Conservation (phyloP, 2,888 invertebrate genomes). For the Sinodicranocentrus sp. region DNA sequence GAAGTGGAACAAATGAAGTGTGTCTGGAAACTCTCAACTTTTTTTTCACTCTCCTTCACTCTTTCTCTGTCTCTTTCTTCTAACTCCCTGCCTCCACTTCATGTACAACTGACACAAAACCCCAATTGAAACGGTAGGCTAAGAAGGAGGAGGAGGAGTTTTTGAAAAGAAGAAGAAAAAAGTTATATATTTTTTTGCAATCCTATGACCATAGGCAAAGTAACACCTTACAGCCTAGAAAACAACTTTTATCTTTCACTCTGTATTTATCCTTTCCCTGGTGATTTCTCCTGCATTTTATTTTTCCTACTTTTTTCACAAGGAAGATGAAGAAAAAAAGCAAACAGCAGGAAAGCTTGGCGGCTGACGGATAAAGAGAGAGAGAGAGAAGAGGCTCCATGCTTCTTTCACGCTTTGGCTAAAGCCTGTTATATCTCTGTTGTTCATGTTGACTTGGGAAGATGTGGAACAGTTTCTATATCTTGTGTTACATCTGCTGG, state of each 20-base stretch:
- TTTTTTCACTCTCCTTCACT: too few relatives aligned
- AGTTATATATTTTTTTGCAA: background rate
- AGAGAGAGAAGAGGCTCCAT: conserved; percentile 41
- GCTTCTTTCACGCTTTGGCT: conserved; percentile 9
- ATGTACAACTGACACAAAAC: too few relatives aligned
- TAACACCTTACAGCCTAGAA: conserved; percentile 36
- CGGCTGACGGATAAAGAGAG: conserved; percentile 33
- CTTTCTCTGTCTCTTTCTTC: too few relatives aligned
- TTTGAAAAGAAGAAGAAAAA: background rate
- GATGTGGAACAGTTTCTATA: conserved; percentile 24
- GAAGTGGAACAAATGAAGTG: conserved; percentile 2
- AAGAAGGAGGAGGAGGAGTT: background rate
- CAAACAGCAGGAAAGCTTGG: conserved; percentile 26
- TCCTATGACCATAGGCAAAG: conserved; percentile 20
- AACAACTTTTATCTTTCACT: conserved; percentile 41
- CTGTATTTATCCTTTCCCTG: conserved; percentile 35
- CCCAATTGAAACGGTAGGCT: background rate
- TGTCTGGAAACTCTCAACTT: background rate
- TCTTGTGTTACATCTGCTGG: conserved; percentile 46
- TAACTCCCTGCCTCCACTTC: too few relatives aligned
- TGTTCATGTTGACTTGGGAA: conserved; percentile 32
- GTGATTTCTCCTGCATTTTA: conserved; percentile 36
- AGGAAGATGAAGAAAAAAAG: conserved; percentile 22
- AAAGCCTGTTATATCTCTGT: conserved; percentile 35
- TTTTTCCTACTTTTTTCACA: background rate